These are phyloP conservation scores for Chamaea fasciata DNA, from an alignment of 2,113 vertebrate genomes.

Conservation along the genomic window DNA sequence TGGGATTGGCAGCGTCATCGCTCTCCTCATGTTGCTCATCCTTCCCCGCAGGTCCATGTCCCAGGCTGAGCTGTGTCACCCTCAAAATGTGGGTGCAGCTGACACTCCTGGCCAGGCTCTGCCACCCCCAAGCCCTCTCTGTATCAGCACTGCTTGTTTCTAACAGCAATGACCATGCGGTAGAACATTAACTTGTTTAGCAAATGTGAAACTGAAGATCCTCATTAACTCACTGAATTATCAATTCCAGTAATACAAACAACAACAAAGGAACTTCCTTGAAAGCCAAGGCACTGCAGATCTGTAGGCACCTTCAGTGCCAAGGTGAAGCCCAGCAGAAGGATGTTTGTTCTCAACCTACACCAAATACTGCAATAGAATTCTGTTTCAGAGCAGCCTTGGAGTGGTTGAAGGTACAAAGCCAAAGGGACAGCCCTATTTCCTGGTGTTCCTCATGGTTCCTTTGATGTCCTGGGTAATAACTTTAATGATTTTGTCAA, in stretches of 20 bases:
- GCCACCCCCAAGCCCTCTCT: background rate
- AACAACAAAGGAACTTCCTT: background rate
- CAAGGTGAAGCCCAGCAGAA: background rate
- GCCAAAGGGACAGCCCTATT: background rate
- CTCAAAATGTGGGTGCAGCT: background rate
- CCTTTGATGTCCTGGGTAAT: background rate
- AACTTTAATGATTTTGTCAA: background rate
- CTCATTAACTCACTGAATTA: background rate
- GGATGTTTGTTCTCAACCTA: background rate
- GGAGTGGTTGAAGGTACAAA: background rate
- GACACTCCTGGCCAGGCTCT: background rate
- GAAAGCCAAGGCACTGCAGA: background rate
- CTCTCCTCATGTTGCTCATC: background rate
- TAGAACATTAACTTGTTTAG: background rate
- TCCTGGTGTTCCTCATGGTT: background rate
- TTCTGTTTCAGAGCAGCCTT: background rate
- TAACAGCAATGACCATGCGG: background rate
- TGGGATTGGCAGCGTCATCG: fast-evolving
- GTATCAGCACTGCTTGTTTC: background rate
- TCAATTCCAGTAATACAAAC: background rate
- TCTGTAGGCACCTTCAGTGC: background rate
- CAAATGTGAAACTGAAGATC: background rate
- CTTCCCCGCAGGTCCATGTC: background rate
- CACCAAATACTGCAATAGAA: background rate
- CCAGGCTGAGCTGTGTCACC: background rate